phyloP scores from a whole-genome alignment of 2,888 invertebrate genomes.

The Ditylenchus weischeri region DNA sequence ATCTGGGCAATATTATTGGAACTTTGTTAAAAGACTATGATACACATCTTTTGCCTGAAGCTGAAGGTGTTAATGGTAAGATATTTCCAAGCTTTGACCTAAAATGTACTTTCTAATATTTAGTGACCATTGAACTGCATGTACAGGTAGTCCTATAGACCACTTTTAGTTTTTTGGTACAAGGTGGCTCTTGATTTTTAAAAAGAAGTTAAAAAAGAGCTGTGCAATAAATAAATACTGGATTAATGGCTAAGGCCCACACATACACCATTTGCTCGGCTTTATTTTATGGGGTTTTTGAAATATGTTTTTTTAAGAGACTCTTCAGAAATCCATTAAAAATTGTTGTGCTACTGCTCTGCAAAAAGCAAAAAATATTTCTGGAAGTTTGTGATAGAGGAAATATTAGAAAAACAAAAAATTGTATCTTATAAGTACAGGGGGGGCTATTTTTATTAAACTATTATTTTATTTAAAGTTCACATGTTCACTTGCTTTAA shows the following conservation, averaged over 20 bases:
- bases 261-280: too few species aligned
- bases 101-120: not conserved
- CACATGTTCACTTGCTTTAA: too few species aligned
- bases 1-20: constrained; percentile 48
- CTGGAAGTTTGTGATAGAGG: constrained; percentile 2
- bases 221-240: not conserved
- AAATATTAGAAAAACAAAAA: too few species aligned
- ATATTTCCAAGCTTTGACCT: not conserved
- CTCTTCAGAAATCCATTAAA: too few species aligned
- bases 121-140: constrained; percentile 58
- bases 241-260: too few species aligned
- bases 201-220: not conserved
- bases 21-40: constrained; percentile 51
- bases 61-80: constrained; percentile 53
- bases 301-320: too few species aligned
- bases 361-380: too few species aligned
- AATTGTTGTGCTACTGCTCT: too few species aligned
- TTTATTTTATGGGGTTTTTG: too few species aligned
- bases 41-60: constrained; percentile 55
- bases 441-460: too few species aligned
- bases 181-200: not conserved
- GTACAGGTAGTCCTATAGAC: constrained; percentile 46
- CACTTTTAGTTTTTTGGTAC: not conserved
- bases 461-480: too few species aligned
- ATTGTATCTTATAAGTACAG: too few species aligned